Percentiles rank a stretch among this genome's conserved stretches.
Evolutionary conservation across 2,797 vertebrate species (phyloP).

Genomic region (Chaenodraco wilsoni): DNA sequence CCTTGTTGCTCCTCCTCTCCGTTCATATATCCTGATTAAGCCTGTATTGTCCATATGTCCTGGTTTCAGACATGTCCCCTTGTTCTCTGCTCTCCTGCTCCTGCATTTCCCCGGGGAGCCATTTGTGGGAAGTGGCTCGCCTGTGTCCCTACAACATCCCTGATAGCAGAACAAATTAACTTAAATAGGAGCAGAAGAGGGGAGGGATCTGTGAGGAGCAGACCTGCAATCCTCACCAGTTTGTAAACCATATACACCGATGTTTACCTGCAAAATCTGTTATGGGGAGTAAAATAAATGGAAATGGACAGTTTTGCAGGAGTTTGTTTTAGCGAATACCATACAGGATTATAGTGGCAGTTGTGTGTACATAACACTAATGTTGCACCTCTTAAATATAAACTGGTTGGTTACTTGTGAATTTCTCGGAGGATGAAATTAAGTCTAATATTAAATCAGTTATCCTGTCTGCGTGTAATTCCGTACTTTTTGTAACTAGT

Average conservation of each 20-base stretch:
- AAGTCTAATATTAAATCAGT: too few species aligned
- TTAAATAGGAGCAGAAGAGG: slow-evolving; percentile 45
- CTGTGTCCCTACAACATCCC: slow-evolving; percentile 53
- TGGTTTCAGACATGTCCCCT: slow-evolving; percentile 45
- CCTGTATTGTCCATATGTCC: slow-evolving; percentile 52
- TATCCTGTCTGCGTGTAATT: too few species aligned
- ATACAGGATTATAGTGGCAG: too few species aligned
- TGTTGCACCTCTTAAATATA: too few species aligned
- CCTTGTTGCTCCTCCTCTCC: slow-evolving; percentile 41
- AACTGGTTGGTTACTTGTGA: too few species aligned
- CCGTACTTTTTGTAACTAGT: too few species aligned
- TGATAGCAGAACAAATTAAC: slow-evolving; percentile 66
- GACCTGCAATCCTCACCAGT: slow-evolving; percentile 10
- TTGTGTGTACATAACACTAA: too few species aligned
- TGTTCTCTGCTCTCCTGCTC: slow-evolving; percentile 49
- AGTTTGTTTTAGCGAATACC: too few species aligned
- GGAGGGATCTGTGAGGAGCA: not conserved
- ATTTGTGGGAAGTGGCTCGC: slow-evolving; percentile 57
- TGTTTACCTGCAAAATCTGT: not conserved
- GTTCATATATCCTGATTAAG: slow-evolving; percentile 68
- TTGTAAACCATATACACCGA: not conserved
- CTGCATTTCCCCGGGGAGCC: slow-evolving; percentile 45
- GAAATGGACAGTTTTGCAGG: too few species aligned
- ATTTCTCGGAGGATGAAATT: too few species aligned
- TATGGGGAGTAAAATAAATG: not conserved